Evolutionary conservation across 2,888 invertebrate genomes (phyloP).

Genomic region (Leucophenga maculata): DNA sequence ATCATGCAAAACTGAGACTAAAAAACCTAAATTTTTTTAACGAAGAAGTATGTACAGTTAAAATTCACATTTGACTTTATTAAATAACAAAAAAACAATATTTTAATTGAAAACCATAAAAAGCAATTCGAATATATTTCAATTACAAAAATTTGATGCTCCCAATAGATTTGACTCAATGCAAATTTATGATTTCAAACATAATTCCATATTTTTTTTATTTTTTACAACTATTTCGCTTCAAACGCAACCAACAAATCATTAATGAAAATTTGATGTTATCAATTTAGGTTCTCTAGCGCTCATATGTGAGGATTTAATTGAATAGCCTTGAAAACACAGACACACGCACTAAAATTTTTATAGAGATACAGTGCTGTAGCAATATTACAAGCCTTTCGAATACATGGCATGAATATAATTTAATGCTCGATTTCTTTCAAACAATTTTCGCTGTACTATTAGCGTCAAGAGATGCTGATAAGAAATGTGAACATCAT

Average conservation of each 20-base stretch:
- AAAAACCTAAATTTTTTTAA: no score
- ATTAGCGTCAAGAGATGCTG: background rate
- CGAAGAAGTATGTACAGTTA: no score
- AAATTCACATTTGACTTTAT: background rate
- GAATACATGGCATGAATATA: constrained; percentile 20
- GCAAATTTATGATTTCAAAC: constrained; percentile 54
- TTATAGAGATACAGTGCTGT: no score
- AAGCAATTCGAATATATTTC: constrained; percentile 15
- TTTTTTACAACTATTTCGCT: constrained; percentile 33
- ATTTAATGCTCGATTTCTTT: constrained; percentile 38
- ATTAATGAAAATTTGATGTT: constrained; percentile 44
- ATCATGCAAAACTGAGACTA: no score
- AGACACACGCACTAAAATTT: constrained; percentile 23
- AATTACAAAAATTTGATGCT: constrained; percentile 43
- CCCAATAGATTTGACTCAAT: constrained; percentile 53
- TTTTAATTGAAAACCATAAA: constrained; percentile 24
- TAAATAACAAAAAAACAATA: background rate
- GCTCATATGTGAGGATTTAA: constrained; percentile 37
- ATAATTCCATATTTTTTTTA: no score
- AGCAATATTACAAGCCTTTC: constrained; percentile 12
- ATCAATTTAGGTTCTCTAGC: constrained; percentile 53
- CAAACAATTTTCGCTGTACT: constrained; percentile 1
- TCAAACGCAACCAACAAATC: background rate
- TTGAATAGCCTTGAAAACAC: constrained; percentile 60
- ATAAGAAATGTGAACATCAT: background rate